Base-by-base conservation (phyloP, 2,888 invertebrate genomes). In the Netelia inedita region DNA sequence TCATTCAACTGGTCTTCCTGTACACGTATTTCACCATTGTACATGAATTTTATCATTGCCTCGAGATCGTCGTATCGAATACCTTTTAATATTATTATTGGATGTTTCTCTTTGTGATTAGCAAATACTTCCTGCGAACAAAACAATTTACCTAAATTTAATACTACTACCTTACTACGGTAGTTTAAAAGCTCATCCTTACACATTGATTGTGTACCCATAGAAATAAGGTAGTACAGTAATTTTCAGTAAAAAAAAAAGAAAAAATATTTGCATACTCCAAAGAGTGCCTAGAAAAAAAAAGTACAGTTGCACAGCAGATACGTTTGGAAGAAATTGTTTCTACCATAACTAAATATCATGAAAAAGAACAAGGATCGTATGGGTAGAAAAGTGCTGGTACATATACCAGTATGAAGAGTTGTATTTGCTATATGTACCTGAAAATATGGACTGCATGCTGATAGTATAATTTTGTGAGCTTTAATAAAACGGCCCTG, bases 11-110 rank as follows among this genome's bases (percentile, higher is more conserved):
- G 94, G 16, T 90, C 88, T 86, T 94, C 94, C 5, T 92, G 89
- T 10, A 94, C 94, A 89, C 94, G 94, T n/a, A 94, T 93, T 91
- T 95, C 94, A 19, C 95, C 95, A 83, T 92, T 92, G 88, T 95
- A 95, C 93, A 95, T 94, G 86, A 94, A 95, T 79, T 94, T 94
- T 28, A 95, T 91, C 50, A 95, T 93, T 72, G 94, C 91, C 85
- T 93, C 93, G 2, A 95, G 89, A 88, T 94, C 93, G 9, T 89
- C 89, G 82, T 93, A 94, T 85, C 92, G 93, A 41, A 94, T 92
- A 23, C 94, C 94, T 86, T 94, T 94, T 87, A 95, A 91, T 63
- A 94, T 93, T 35, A 95, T 94, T 19, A 94, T 88, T 10, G 94
- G 94, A 88, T 94, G 93, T 21, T 92, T 91, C 5, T 91, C 91